A percentile compares a stretch with the other conserved stretches of the same genome.
Conservation (phyloP, 2,797 vertebrate species). For the Mormyrops attenuatus region DNA sequence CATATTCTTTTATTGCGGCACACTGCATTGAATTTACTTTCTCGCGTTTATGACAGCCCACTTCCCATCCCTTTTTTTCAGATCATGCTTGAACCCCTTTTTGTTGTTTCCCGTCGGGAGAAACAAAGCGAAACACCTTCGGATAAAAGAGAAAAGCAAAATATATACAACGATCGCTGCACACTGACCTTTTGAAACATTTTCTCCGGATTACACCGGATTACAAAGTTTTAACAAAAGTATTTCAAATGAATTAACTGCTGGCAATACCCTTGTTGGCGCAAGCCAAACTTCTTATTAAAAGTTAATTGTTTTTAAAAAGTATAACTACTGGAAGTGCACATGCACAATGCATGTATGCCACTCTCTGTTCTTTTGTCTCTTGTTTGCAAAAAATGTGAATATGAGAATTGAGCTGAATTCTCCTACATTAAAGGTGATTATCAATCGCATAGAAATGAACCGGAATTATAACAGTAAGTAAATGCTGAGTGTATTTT, state of each 20-base stretch:
- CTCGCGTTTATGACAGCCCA: constrained; percentile 74
- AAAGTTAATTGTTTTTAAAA: background rate
- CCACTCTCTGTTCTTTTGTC: background rate
- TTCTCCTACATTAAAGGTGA: background rate
- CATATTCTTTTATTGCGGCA: constrained; percentile 98
- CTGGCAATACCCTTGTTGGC: background rate
- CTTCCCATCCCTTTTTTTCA: constrained; percentile 61
- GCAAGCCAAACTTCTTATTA: background rate
- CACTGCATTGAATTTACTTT: constrained; percentile 76
- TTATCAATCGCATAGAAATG: background rate
- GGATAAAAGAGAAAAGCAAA: background rate
- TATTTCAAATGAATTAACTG: background rate
- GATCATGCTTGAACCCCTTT: constrained; percentile 57
- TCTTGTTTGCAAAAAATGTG: background rate
- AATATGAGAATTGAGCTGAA: background rate
- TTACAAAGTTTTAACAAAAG: background rate
- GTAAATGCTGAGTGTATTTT: background rate
- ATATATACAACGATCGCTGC: background rate
- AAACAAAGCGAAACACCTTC: background rate
- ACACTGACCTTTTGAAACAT: background rate
- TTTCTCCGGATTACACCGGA: background rate
- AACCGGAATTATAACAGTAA: background rate
- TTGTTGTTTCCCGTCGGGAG: constrained; percentile 61
- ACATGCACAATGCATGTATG: background rate
- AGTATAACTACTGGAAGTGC: too few relatives aligned